phyloP scores from a whole-genome alignment of 2,888 invertebrate species.

The Pseudoips prasinana region DNA sequence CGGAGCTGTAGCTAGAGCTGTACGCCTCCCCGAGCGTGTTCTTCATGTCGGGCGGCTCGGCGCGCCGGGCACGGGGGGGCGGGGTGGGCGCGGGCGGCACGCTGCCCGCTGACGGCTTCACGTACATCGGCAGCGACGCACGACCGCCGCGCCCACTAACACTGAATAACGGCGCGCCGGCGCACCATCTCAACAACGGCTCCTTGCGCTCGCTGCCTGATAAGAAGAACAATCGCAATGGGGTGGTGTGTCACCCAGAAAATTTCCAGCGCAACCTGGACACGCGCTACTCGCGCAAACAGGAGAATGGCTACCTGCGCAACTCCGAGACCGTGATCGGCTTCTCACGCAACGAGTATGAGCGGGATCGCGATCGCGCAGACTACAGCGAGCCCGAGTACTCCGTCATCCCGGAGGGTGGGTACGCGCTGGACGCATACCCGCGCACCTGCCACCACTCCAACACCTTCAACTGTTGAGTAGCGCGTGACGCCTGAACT shows the following conservation, averaged over 20 bases:
- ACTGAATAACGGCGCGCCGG: slow-evolving; percentile 77
- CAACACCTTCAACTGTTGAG: slow-evolving; percentile 81
- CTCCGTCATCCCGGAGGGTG: slow-evolving; percentile 73
- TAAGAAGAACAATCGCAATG: slow-evolving; percentile 73
- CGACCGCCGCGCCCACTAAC: slow-evolving; percentile 77
- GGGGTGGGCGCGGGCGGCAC: slow-evolving; percentile 70
- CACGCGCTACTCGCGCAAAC: slow-evolving; percentile 74
- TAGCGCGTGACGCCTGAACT: slow-evolving; percentile 38
- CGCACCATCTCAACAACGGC: slow-evolving; percentile 76
- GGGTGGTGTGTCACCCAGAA: slow-evolving; percentile 71
- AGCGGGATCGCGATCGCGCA: slow-evolving; percentile 53
- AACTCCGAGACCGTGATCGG: slow-evolving; percentile 72
- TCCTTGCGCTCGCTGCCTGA: slow-evolving; percentile 75
- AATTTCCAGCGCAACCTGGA: slow-evolving; percentile 78
- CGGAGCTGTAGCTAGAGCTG: slow-evolving; percentile 98
- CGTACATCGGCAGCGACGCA: slow-evolving; percentile 87
- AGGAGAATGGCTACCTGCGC: slow-evolving; percentile 77
- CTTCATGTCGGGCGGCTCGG: slow-evolving; percentile 85
- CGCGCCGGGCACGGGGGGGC: slow-evolving; percentile 76
- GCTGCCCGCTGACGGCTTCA: slow-evolving; percentile 88
- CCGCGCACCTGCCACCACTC: slow-evolving; percentile 71
- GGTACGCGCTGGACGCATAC: slow-evolving; percentile 60
- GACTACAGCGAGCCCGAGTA: slow-evolving; percentile 78
- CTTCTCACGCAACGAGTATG: slow-evolving; percentile 62
- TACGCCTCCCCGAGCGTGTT: slow-evolving; percentile 93